Conservation (phyloP, 2,888 invertebrate species). For the Ochropleura leucogaster region DNA sequence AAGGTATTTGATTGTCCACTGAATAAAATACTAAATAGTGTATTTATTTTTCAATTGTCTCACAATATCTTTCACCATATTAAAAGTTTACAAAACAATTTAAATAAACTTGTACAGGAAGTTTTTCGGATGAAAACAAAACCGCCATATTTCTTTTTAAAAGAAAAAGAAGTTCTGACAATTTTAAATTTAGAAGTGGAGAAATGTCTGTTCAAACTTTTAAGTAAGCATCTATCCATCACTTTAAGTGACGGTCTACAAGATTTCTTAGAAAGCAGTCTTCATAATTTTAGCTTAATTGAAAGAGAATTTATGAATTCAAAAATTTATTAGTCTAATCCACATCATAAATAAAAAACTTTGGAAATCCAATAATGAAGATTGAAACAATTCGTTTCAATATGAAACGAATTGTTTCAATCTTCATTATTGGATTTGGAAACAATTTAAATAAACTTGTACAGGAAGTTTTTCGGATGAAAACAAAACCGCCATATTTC, state of each 20-base stretch:
- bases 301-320: constrained; percentile 29
- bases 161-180: neutral
- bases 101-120: neutral
- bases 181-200: neutral
- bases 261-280: constrained; percentile 17
- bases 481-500: neutral
- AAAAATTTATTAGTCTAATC: constrained; percentile 35
- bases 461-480: neutral
- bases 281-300: constrained; percentile 18
- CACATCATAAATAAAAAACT: constrained; percentile 33
- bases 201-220: constrained; percentile 1
- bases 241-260: constrained; percentile 13
- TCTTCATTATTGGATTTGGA: too few species aligned
- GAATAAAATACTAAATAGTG: too few species aligned
- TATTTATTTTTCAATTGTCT: neutral
- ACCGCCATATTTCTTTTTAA: neutral
- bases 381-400: constrained; percentile 34
- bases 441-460: too few species aligned
- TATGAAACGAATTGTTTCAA: too few species aligned
- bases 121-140: neutral
- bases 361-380: constrained; percentile 27
- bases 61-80: neutral
- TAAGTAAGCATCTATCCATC: constrained; percentile 9
- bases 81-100: neutral
- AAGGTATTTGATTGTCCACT: neutral